Percentiles rank a stretch among this genome's conserved stretches.
Conservation (phyloP, 92 coral and sea anemone genomes). For the Palythoa grandiflora region DNA sequence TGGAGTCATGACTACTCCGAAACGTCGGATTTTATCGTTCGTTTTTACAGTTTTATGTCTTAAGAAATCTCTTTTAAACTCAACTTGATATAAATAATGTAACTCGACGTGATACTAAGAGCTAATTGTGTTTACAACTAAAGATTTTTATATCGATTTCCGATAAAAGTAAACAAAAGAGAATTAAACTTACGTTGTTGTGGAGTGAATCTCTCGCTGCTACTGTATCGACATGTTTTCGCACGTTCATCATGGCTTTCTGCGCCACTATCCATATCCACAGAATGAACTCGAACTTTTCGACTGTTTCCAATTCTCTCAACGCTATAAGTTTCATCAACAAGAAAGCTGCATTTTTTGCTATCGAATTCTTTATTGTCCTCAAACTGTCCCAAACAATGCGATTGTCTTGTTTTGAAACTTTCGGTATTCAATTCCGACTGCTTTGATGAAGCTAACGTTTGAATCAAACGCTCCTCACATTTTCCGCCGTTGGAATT, state of each 20-base stretch:
- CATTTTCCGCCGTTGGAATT: conserved; percentile 56
- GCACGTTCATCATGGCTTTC: not conserved
- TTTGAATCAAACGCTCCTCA: conserved; percentile 53
- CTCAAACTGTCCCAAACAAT: conserved; percentile 43
- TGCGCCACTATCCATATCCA: conserved; percentile 71
- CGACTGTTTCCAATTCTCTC: conserved; percentile 51
- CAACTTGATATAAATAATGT: too few relatives aligned
- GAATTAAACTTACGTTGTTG: conserved; percentile 52
- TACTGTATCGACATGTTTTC: not conserved
- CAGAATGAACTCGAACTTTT: conserved; percentile 81
- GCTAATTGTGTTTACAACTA: too few relatives aligned
- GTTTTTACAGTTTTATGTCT: too few relatives aligned
- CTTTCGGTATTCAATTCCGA: conserved; percentile 21
- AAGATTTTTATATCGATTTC: not conserved
- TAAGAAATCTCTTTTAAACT: too few relatives aligned
- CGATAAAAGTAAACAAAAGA: not conserved
- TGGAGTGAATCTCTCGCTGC: conserved; percentile 17
- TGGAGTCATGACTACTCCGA: too few relatives aligned
- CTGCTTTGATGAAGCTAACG: conserved; percentile 58
- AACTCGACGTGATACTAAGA: too few relatives aligned
- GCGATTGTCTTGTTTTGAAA: conserved; percentile 31
- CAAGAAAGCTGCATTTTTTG: conserved; percentile 36
- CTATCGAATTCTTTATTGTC: not conserved
- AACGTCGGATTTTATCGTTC: too few relatives aligned
- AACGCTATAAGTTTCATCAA: conserved; percentile 75